Evolutionary conservation across 2,113 vertebrate genomes (phyloP), one percentile per base, ranked within the genome.

Genomic region (Pseudolaguvia tuberculata): DNA sequence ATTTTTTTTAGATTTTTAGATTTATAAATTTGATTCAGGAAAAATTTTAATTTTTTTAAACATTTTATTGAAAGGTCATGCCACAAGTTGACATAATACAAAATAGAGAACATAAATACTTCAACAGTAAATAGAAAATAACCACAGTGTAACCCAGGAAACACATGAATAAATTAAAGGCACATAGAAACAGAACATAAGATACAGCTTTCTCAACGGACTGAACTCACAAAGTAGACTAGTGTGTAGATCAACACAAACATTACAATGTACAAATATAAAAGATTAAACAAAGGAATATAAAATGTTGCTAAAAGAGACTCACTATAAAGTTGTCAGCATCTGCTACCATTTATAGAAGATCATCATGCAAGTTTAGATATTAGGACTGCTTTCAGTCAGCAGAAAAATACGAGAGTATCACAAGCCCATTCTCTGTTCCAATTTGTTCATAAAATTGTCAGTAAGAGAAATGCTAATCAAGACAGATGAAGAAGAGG

Each of bases 1-100:
- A n/a, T n/a, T n/a, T n/a, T n/a, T n/a, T n/a, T n/a, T n/a, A n/a
- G n/a, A n/a, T n/a, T n/a, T n/a, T n/a, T n/a, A n/a, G n/a, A n/a
- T n/a, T n/a, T n/a, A n/a, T n/a, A n/a, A n/a, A n/a, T n/a, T n/a
- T n/a, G n/a, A n/a, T n/a, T n/a, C n/a, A n/a, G n/a, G n/a, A n/a
- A n/a, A n/a, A n/a, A n/a, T n/a, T n/a, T n/a, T n/a, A n/a, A n/a
- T n/a, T n/a, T n/a, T n/a, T n/a, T n/a, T n/a, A n/a, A n/a, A n/a
- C n/a, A 6, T 90, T 91, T 92, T 90, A 92, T 90, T 92, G 91
- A 77, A 92, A 91, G 91, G 84, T 90, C 91, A 92, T 92, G 91
- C 91, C 91, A 92, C 90, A 90, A 92, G 86, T 90, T 90, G 88
- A 92, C 90, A 90, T 91, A 87, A 87, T 90, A 91, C 85, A 91